These are phyloP conservation scores for Lucilia sericata DNA, from an alignment of 1,140 invertebrate species.

Conservation along the genomic window DNA sequence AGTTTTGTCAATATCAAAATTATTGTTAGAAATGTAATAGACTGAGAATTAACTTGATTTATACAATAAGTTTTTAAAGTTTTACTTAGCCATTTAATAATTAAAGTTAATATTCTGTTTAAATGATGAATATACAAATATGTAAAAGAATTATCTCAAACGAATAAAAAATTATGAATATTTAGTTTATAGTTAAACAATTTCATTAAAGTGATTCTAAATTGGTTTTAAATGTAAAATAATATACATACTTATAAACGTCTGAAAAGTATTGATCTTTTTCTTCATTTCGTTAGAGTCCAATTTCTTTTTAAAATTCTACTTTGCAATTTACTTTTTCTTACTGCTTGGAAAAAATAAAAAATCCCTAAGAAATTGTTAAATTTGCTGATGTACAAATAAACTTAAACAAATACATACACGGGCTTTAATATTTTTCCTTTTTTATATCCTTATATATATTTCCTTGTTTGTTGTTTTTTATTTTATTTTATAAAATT, in stretches of 20 bases:
- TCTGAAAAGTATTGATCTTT: slow-evolving; percentile 10
- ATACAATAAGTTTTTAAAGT: no score
- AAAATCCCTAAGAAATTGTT: neutral
- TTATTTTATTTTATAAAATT: neutral
- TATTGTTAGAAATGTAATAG: neutral
- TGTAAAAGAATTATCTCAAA: no score
- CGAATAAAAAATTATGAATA: no score
- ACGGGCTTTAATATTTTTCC: neutral
- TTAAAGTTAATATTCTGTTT: no score
- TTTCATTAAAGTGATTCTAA: neutral
- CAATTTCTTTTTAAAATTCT: neutral
- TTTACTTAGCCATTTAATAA: no score
- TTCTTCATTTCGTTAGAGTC: neutral
- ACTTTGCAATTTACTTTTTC: neutral
- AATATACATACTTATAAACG: neutral
- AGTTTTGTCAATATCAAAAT: neutral
- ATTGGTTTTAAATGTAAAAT: neutral
- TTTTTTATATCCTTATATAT: neutral
- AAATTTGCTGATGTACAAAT: neutral
- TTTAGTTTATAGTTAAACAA: no score
- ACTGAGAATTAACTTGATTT: no score
- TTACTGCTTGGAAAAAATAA: neutral
- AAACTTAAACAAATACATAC: neutral
- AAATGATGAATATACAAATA: no score
- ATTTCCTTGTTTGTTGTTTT: slow-evolving; percentile 6